Conservation (phyloP, 2,113 vertebrate species). For the Ptilorrhoa leucosticta region DNA sequence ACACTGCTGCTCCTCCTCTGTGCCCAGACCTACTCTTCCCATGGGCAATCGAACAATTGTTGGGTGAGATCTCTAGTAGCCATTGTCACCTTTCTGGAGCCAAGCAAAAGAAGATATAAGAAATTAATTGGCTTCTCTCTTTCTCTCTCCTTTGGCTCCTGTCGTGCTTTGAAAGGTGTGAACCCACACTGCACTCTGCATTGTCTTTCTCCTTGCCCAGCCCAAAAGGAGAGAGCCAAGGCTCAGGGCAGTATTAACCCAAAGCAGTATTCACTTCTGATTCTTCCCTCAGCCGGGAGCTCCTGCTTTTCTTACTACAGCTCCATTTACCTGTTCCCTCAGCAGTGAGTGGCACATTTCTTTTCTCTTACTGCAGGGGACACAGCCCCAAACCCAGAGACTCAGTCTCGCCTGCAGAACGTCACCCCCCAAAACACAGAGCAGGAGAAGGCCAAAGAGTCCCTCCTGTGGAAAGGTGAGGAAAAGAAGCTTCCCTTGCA, state of each 20-base stretch:
- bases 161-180: not conserved
- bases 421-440: not conserved
- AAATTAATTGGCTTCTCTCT: not conserved
- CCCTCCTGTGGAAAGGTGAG: conserved; percentile 53
- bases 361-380: not conserved
- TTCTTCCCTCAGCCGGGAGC: not conserved
- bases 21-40: not conserved
- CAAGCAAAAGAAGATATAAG: not conserved
- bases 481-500: conserved; percentile 44
- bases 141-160: not conserved
- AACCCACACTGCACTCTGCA: not conserved
- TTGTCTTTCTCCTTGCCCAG: not conserved
- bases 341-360: not conserved
- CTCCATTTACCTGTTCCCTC: not conserved
- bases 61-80: not conserved
- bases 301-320: not conserved
- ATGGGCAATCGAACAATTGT: not conserved
- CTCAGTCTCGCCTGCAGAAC: not conserved
- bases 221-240: not conserved
- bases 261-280: not conserved
- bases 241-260: not conserved
- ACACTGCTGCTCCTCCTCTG: not conserved
- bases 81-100: not conserved
- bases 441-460: not conserved
- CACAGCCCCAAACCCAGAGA: not conserved